phyloP scores from a whole-genome alignment of 2,888 invertebrate genomes.

The Dorcus parallelipipedus region DNA sequence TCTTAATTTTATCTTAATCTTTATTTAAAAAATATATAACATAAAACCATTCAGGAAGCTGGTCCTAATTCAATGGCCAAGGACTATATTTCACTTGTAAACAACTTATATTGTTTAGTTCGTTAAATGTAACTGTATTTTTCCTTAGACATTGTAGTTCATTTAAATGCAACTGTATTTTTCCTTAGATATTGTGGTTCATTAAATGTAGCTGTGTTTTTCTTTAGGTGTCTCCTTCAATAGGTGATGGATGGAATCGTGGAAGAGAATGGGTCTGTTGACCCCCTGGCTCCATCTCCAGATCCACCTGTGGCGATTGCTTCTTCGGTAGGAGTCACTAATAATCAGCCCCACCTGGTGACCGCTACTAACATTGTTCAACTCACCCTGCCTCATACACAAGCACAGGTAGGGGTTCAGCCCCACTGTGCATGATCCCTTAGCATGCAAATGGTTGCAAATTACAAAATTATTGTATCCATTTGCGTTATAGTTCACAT shows the following conservation, averaged over 20 bases:
- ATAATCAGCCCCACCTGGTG: slow-evolving; percentile 54
- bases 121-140: not conserved
- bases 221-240: slow-evolving; percentile 44
- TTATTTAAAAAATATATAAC: too few species aligned
- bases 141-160: not conserved
- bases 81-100: too few species aligned
- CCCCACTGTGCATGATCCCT: slow-evolving; percentile 32
- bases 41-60: too few species aligned
- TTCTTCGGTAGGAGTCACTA: slow-evolving; percentile 55
- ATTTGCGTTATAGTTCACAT: too few species aligned
- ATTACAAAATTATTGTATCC: too few species aligned
- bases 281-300: slow-evolving; percentile 57
- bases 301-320: slow-evolving; percentile 55
- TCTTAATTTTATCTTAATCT: too few species aligned
- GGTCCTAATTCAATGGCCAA: too few species aligned
- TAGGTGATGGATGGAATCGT: slow-evolving; percentile 86
- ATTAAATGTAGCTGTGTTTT: slow-evolving; percentile 2
- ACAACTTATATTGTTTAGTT: not conserved
- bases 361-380: slow-evolving; percentile 78
- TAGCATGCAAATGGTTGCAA: too few species aligned
- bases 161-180: slow-evolving; percentile 3
- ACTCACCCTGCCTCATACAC: slow-evolving; percentile 70
- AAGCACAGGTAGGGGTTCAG: slow-evolving; percentile 60
- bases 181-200: slow-evolving; percentile 17
- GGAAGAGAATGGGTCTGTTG: slow-evolving; percentile 79